Evolutionary conservation across 2,797 vertebrate species (phyloP).

Genomic region (Scarus forsteni): DNA sequence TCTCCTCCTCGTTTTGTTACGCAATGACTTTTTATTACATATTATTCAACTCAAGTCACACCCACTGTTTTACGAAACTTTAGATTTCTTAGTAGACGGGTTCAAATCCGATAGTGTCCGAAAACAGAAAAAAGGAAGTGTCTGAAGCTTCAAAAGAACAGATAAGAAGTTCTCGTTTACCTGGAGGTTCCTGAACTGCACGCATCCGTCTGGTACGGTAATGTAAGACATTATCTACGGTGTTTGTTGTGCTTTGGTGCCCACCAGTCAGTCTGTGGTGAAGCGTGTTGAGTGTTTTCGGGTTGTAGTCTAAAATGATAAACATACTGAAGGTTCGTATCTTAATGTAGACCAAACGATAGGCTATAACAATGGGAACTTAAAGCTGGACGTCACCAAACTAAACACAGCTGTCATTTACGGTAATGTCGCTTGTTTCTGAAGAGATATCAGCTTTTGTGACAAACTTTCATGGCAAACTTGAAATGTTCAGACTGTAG

Average conservation of each 20-base stretch:
- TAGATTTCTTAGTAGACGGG: not conserved
- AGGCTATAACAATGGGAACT: too few species aligned
- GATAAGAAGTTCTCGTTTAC: not conserved
- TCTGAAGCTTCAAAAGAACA: not conserved
- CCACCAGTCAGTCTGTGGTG: too few species aligned
- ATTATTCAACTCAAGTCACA: not conserved
- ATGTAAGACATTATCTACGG: not conserved
- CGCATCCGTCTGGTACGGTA: slow-evolving; percentile 1
- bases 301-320: too few species aligned
- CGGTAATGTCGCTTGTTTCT: too few species aligned
- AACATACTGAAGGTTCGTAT: too few species aligned
- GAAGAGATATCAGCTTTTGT: too few species aligned
- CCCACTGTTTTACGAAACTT: slow-evolving; percentile 10
- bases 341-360: too few species aligned
- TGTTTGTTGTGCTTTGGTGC: not conserved
- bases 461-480: too few species aligned
- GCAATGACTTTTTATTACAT: not conserved
- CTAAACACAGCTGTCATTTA: too few species aligned
- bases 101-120: not conserved
- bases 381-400: too few species aligned
- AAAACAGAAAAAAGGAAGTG: not conserved
- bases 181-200: slow-evolving; percentile 2
- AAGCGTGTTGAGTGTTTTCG: too few species aligned
- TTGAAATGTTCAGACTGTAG: too few species aligned
- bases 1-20: not conserved